These are phyloP conservation scores for Cremastinae sp. DNA, from an alignment of 2,888 invertebrate species.

Conservation along the genomic window DNA sequence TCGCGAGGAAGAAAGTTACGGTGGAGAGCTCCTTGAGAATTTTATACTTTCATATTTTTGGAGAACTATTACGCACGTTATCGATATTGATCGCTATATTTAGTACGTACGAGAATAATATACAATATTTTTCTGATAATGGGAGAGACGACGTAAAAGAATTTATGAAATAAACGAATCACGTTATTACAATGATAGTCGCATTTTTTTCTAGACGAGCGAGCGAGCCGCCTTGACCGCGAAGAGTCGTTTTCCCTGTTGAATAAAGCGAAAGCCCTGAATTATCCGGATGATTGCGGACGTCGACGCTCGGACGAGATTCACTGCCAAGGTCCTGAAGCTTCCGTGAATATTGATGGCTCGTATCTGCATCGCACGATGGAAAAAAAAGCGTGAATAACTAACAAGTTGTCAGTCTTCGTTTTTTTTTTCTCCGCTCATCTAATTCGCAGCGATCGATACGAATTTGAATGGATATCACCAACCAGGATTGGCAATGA, in stretches of 20 bases:
- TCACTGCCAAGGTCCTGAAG: conserved; percentile 33
- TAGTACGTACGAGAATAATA: conserved; percentile 48
- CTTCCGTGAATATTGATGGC: conserved; percentile 36
- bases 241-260: conserved; percentile 2
- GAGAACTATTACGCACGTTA: conserved; percentile 59
- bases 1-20: conserved; percentile 52
- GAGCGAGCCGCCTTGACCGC: conserved; percentile 4
- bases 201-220: conserved; percentile 33
- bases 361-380: neutral
- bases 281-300: neutral
- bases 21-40: conserved; percentile 41
- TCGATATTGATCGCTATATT: conserved; percentile 49
- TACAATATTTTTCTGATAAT: conserved; percentile 54
- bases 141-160: conserved; percentile 12
- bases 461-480: conserved; percentile 69
- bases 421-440: conserved; percentile 20
- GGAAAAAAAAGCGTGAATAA: conserved; percentile 15
- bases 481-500: conserved; percentile 60
- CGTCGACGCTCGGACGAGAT: conserved; percentile 1
- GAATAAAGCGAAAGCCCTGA: conserved; percentile 3
- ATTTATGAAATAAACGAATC: conserved; percentile 59
- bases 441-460: conserved; percentile 40
- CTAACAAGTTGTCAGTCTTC: no score
- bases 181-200: conserved; percentile 49
- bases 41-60: conserved; percentile 65